Base-by-base conservation (phyloP, 2,113 vertebrate genomes). In the Antechinus flavipes region DNA sequence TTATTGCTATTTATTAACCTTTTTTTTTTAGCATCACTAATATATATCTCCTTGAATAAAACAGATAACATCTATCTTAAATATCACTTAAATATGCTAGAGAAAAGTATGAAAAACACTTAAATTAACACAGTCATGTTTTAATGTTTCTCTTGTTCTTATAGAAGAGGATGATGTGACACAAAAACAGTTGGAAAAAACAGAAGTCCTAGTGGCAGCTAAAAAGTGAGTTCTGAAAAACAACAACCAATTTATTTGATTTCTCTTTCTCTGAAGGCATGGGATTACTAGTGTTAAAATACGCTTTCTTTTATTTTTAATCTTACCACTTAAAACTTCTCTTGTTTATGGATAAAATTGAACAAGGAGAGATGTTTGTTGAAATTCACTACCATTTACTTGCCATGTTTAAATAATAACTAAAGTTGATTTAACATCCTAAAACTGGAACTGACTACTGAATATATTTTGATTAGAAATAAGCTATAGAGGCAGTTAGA, bases 211-310 rank as follows among this genome's bases (percentile, higher is more conserved):
- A 22, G 61, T 93, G 42, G 23, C 98, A 93, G n/a, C 98, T 97
- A 97, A 98, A 97, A 99, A 98, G 99, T 99, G 98, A 91, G 98
- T 98, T 49, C 54, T 95, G 35, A 25, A 54, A 92, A 94, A 89
- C 68, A 56, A 0, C 25, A 55, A 24, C 8, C 42, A 27, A 9
- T 23, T 92, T 89, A 91, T 89, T 90, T 90, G 49, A 93, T 55
- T 94, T 30, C 35, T 42, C 1, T 84, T 84, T 19, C 22, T 42
- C 19, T 42, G 16, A 84, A 84, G 68, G n/a, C 19, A 23, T 84
- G 68, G n/a, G n/a, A 84, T 84, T 84, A 84, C 19, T 84, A 84
- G 68, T 42, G 16, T 84, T 84, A 42, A 84, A 42, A 84, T 84
- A 42, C 16, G 2, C n/a, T n/a, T 84, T 84, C 22, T 84, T 84